Evolutionary conservation across 2,113 vertebrate genomes (phyloP).

Genomic region (Siniperca chuatsi): DNA sequence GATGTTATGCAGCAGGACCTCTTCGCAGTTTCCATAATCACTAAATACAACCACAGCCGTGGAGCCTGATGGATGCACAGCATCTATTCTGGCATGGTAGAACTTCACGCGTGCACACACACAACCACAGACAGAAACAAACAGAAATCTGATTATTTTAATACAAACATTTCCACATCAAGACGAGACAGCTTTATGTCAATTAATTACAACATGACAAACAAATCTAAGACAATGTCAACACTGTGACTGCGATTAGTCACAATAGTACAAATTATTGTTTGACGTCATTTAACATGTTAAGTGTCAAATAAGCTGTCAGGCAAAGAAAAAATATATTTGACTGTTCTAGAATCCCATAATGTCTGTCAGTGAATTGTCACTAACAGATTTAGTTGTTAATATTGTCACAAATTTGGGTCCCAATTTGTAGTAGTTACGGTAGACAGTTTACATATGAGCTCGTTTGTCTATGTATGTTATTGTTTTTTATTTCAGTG

Average conservation of each 20-base stretch:
- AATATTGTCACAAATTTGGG: not conserved
- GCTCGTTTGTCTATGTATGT: not conserved
- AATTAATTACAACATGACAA: slow-evolving; percentile 10
- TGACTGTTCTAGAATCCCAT: not conserved
- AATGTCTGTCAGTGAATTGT: not conserved
- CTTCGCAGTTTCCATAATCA: slow-evolving; percentile 99
- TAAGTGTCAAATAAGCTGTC: not conserved
- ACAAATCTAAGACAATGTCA: slow-evolving; percentile 16
- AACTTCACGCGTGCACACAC: slow-evolving; percentile 83
- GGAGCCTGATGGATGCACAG: slow-evolving; percentile 95
- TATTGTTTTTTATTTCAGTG: not conserved
- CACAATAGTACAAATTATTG: not conserved
- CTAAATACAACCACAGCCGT: slow-evolving; percentile 98
- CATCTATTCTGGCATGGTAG: slow-evolving; percentile 96
- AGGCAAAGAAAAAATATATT: not conserved
- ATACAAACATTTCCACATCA: slow-evolving; percentile 26
- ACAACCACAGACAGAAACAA: slow-evolving; percentile 14
- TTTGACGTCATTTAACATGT: not conserved
- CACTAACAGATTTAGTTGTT: not conserved
- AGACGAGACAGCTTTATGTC: not conserved
- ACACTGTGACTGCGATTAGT: not conserved
- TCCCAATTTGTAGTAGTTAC: not conserved
- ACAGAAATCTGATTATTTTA: not conserved
- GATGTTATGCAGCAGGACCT: slow-evolving; percentile 97
- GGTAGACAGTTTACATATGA: not conserved